Base-by-base conservation (phyloP, 2,888 invertebrate genomes). In the Sipha maydis region DNA sequence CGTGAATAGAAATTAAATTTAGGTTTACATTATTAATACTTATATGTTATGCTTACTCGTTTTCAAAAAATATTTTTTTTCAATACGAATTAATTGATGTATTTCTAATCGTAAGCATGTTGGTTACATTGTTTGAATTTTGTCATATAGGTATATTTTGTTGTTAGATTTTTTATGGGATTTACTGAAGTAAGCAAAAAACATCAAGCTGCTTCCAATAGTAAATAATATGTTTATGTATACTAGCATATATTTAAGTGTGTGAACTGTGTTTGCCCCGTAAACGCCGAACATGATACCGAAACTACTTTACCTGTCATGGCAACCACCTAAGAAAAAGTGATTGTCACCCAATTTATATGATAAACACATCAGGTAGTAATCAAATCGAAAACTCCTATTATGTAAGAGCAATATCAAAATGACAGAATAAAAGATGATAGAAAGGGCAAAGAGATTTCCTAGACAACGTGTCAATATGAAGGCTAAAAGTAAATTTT, bases 381-480 rank as follows among this genome's bases (percentile, higher is more conserved):
- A 85, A 78, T 85, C 77, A 85, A 85, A 85, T 78, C 34, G 77
- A 85, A 85, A 78, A 85, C 69, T 71, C 48, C 34, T 69, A 69
- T 85, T 76, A 31, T 54, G 69, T 28, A 25, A 34, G 5, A 19
- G 48, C 34, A 67, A 69, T 48, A 78, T n/a, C 69, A 54, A 69
- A 69, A 69, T n/a, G 85, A 54, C 85, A 48, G 85, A 85, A 85
- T 77, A 77, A 85, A 85, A 77, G 19, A 78, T 34, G 77, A 78
- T 78, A 69, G 78, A 54, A 78, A 69, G 48, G 54, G 69, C 19
- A 78, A 34, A 54, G 19, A 69, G 48, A 69, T 78, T 85, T 78
- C 69, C 25, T 85, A 78, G 85, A 78, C 41, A 67, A 19, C 25
- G 69, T 48, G 77, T 78, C 76, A 41, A 76, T 76, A 67, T 28